Evolutionary conservation across 2,113 vertebrate genomes (phyloP), one percentile per base, ranked within the genome.

Genomic region (Daboia siamensis): DNA sequence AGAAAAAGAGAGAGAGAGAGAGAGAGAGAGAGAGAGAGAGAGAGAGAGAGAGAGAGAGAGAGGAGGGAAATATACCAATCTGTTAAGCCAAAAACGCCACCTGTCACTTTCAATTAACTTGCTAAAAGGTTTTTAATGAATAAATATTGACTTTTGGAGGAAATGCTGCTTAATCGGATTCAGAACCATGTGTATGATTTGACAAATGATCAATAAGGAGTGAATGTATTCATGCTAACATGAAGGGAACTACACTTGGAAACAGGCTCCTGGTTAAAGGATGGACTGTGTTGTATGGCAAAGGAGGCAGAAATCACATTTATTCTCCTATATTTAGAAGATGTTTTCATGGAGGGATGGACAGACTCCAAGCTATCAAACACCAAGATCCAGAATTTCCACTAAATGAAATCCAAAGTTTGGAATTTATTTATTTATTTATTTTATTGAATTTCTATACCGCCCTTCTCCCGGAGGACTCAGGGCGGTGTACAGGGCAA

Each of bases 111-210:
- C 96, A 97, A 97, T 97, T 97, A 97, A 95, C 94, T 93, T 94
- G 94, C 93, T 96, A 96, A 96, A 96, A 96, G 96, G 95, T 95
- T 96, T 95, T 96, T 96, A 96, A 97, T 97, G 96, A 97, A 97
- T 97, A 97, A 97, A 97, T 97, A 97, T 97, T 97, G 97, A 97
- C 97, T 97, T 96, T 90, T 96, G 87, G 94, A 97, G 97, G 96
- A 97, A 97, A 96, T 96, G 96, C 95, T 97, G 96, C 96, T 96
- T 97, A 97, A 96, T 96, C 96, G 96, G 95, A 96, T 97, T 95
- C 95, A 94, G 95, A 96, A 96, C 93, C 88, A 89, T 93, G 93
- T 85, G 93, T 94, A 95, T 96, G 94, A 94, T 96, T 97, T 97
- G 97, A 97, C 97, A 97, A 97, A 92, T 93, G 95, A 97, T 97